Base-by-base conservation (phyloP, 1,140 invertebrate species). In the Bombus sibiricus region DNA sequence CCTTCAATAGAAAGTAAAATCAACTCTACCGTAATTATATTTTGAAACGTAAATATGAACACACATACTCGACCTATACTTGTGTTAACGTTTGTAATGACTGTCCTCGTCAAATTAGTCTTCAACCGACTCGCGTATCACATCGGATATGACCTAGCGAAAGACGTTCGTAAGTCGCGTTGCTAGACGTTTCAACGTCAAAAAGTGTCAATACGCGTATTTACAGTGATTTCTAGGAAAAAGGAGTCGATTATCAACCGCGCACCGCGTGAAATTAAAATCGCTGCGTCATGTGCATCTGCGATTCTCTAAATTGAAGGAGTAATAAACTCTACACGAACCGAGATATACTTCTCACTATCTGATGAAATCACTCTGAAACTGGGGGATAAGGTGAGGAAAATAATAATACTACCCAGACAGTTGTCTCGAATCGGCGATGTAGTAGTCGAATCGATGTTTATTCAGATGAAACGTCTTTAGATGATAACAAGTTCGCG, bases 41-140 rank as follows among this genome's bases (percentile, higher is more conserved):
- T 64, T 43, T 25, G 18, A 53, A 73, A 66, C 22, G 69, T 85
- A 85, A 85, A 80, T 73, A 80, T 37, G 9, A 15, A n/a, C 18
- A 64, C 69, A 9, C 53, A 32, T 34, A 53, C 41, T 64, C 69
- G 75, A 72, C 57, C 69, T 66, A 66, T 41, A 73, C 69, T 64
- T 28, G 18, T 81, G 57, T 81, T 81, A 37, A 66, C 32, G 71
- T 57, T 57, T 74, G 28, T 39, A 37, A 5, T 18, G 4, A 13
- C 13, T 28, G 64, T 59, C 32, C 57, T 15, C 47, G 32, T 25
- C 15, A 72, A 80, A 73, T 73, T 37, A 79, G 39, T 74, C 13
- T 37, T 37, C 18, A 15, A 25, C 3, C 32, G 53, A 32, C 37
- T 12, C 39, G 39, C 32, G 12, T 66, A 66, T 22, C 28, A 47